Evolutionary conservation across 1,140 invertebrate species (phyloP), one percentile per base, ranked within the genome.

Genomic region (Drosophila chauvacae): DNA sequence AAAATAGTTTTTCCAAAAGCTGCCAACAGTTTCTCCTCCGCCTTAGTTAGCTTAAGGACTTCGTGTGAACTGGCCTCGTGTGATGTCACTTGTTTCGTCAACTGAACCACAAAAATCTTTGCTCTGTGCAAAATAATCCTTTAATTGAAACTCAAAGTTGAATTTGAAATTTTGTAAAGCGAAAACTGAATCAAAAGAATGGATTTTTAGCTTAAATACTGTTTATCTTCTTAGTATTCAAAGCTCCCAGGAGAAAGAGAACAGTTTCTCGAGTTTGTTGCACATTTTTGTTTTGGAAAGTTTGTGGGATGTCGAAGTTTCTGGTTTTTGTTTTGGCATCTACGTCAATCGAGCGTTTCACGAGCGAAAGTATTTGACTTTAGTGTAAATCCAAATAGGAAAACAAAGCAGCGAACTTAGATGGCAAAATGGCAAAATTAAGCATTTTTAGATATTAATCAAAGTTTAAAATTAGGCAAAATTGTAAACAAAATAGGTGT

Each of bases 281-380:
- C 42, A 66, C 28, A 35, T 60, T 72, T 72, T 51, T 18, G 55
- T 44, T 72, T 56, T 59, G 65, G 69, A 72, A 72, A 72, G 69
- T 50, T 72, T 35, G 44, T 28, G 50, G 50, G 50, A 33, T 33
- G n/a, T 47, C 14, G 35, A 28, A 35, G 39, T 44, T 70, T 41
- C 18, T 60, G 35, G 60, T 55, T 66, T 65, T 66, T 44, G 57
- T 48, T 48, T 61, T 47, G 41, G 63, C 64, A 47, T 37, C 64
- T 62, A 48, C 64, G 64, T 66, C 64, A 66, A 39, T 47, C 57
- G 63, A 37, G 39, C 28, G 37, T 20, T 71, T 70, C 50, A 33
- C 65, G 37, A 30, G 70, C 70, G 70, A 73, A 73, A 73, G 70
- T 73, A 72, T 72, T 70, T 18, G 20, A 20, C 23, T 60, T 59